These are phyloP conservation scores for Dromiciops gliroides DNA, from an alignment of 2,113 vertebrate species.

Conservation along the genomic window DNA sequence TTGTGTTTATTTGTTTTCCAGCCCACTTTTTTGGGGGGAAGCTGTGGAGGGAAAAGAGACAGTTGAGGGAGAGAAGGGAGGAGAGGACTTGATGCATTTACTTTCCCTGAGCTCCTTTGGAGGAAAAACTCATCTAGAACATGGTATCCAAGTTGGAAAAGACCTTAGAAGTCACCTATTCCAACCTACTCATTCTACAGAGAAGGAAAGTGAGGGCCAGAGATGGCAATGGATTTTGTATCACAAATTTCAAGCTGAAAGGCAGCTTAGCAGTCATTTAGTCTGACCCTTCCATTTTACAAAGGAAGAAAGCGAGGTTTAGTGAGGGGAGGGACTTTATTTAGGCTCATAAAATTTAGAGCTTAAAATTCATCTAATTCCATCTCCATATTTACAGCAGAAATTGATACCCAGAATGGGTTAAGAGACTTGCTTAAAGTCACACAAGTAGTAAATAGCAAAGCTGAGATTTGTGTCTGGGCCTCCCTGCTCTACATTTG, in stretches of 20 bases:
- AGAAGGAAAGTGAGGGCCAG: neutral
- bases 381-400: neutral
- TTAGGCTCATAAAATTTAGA: neutral
- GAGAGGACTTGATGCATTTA: neutral
- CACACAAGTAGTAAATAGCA: neutral
- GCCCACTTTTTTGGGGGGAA: neutral
- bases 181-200: neutral
- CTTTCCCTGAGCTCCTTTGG: conserved; percentile 38
- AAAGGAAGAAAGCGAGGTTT: neutral
- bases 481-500: neutral
- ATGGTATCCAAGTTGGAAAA: neutral
- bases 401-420: neutral
- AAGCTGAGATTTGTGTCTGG: neutral
- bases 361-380: neutral
- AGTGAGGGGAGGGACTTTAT: neutral
- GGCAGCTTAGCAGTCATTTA: neutral
- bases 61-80: neutral
- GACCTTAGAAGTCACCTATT: neutral
- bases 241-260: neutral
- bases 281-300: neutral
- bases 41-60: neutral
- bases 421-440: neutral
- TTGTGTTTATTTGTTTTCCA: neutral
- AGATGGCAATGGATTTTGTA: neutral
- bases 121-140: neutral